Evolutionary conservation across 2,888 invertebrate species (phyloP), one percentile per base, ranked within the genome.

Genomic region (Spisula subtruncata): DNA sequence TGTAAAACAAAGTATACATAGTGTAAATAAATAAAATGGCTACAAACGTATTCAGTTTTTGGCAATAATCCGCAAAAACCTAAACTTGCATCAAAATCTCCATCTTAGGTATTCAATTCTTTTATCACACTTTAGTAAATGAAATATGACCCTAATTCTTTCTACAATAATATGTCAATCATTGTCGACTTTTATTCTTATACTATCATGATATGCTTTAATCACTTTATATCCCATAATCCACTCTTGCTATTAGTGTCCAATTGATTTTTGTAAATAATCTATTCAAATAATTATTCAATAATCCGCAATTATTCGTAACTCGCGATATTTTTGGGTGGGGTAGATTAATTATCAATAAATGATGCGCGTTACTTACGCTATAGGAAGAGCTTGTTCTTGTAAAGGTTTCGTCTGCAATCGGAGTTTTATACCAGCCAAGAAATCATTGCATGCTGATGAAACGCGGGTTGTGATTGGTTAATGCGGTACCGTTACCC

Each of bases 371-470:
- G 20, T 29, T 89, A 91, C 91, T 89, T 91, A 91, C 91, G 32
- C 84, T 88, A 51, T 41, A 56, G 82, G n/a, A 87, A 91, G 91
- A 91, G 91, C 88, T 84, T 71, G 89, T 88, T 91, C 91, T 91
- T 86, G 89, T 90, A 85, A 85, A 80, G 20, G 12, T 85, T 25
- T 56, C 79, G 80, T 79, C 85, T 85, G 85, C 80, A 85, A 80
- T 51, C 32, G 51, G 35, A 1, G 41, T 85, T 85, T 85, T 85
- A 85, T 85, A 85, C 54, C 80, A 0, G 79, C 18, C 54, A 25
- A 56, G 35, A 51, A 85, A 85, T 51, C 29, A 54, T 35, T 32
- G 12, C 35, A 10, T 20, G 25, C 8, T 35, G 8, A 80, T 80
- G 82, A 46, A 86, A 91, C 88, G 56, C 29, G 66, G 12, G 16